Conservation (phyloP, 37 sponge, comb jelly and placozoan genomes). For the Axinella damicornis region DNA sequence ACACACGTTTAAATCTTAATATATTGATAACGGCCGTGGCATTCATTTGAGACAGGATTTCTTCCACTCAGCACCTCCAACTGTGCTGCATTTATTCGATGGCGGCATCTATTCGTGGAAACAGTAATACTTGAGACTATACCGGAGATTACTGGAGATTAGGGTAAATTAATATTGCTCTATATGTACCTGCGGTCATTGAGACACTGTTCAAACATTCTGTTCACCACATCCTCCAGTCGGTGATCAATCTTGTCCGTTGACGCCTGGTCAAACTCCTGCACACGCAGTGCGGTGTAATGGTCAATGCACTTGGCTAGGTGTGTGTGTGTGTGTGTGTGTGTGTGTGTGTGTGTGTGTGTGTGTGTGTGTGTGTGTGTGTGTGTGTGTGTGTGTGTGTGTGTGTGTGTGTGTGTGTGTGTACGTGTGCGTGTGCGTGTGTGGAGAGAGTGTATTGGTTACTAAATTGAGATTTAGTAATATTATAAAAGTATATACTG, state of each 20-base stretch:
- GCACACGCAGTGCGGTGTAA: constrained; percentile 78
- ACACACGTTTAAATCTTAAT: no score
- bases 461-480: no score
- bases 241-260: constrained; percentile 73
- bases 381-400: constrained; percentile 1
- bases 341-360: constrained; percentile 23
- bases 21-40: no score
- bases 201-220: constrained; percentile 95
- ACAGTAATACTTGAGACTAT: no score
- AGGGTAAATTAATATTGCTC: no score
- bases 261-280: constrained; percentile 58
- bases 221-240: constrained; percentile 87
- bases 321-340: constrained; percentile 10
- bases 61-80: no score
- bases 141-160: no score
- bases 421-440: neutral
- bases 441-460: neutral
- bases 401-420: constrained; percentile 28
- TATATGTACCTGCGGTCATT: constrained; percentile 44
- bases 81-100: no score
- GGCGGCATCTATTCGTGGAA: no score
- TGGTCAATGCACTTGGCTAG: constrained; percentile 90
- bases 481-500: no score
- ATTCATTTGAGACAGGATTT: no score
- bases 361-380: neutral